phyloP scores from a whole-genome alignment of 2,888 invertebrate genomes.

The Troilus luridus region DNA sequence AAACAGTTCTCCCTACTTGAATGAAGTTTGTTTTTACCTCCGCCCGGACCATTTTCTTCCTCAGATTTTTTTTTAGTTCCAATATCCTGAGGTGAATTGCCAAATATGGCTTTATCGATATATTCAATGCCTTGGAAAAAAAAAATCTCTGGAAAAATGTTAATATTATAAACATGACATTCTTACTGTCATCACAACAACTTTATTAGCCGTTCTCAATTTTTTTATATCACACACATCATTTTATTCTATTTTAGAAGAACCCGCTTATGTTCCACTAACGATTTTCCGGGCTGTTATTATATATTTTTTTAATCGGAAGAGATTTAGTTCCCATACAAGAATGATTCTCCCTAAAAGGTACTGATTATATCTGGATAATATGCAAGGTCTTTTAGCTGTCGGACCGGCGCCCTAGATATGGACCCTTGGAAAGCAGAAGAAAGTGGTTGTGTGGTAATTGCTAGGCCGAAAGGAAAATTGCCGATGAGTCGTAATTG shows the following conservation, averaged over 20 bases:
- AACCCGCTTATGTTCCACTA: background rate
- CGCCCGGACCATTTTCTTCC: too few relatives aligned
- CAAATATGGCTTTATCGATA: too few relatives aligned
- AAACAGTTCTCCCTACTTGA: too few relatives aligned
- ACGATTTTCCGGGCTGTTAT: background rate
- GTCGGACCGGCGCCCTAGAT: constrained; percentile 1
- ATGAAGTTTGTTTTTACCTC: too few relatives aligned
- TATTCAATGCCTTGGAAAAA: too few relatives aligned
- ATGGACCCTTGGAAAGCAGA: background rate
- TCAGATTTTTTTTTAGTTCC: too few relatives aligned
- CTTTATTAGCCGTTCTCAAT: background rate
- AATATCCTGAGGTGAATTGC: too few relatives aligned
- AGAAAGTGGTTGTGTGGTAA: constrained; percentile 19
- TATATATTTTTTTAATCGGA: background rate
- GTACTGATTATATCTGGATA: background rate
- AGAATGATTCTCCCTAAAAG: background rate
- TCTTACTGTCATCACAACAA: background rate
- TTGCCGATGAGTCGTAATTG: constrained; percentile 27
- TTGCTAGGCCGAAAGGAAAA: constrained; percentile 22
- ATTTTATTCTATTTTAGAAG: background rate
- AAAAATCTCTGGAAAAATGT: background rate
- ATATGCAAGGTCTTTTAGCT: background rate
- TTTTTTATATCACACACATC: too few relatives aligned
- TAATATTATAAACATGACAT: background rate
- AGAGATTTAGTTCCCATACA: background rate